Conservation (phyloP, 2,797 vertebrate species). For the Pantherophis alleghaniensis region DNA sequence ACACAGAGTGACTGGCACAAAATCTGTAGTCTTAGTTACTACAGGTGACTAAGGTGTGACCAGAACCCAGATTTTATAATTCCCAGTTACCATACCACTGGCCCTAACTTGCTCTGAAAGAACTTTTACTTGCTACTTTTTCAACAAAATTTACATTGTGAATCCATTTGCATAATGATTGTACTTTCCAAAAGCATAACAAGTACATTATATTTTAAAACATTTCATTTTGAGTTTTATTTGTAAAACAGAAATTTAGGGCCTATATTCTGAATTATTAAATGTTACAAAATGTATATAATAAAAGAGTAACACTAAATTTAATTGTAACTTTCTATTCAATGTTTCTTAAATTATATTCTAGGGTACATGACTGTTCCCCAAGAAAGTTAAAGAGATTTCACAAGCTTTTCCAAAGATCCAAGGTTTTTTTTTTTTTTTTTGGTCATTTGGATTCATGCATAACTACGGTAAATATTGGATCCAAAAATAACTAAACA, state of each 20-base stretch:
- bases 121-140: neutral
- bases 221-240: neutral
- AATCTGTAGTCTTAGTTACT: neutral
- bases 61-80: neutral
- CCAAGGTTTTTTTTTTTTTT: neutral
- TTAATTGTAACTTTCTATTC: neutral
- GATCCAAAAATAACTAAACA: neutral
- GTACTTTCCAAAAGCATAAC: neutral
- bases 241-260: neutral
- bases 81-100: neutral
- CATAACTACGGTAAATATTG: neutral
- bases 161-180: neutral
- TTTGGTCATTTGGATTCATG: neutral
- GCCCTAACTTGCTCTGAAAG: neutral
- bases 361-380: neutral
- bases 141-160: neutral
- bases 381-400: neutral
- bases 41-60: neutral
- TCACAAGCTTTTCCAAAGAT: neutral
- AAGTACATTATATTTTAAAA: neutral
- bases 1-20: neutral
- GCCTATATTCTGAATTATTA: neutral
- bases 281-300: neutral
- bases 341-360: neutral
- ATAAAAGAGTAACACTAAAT: neutral